Conservation (phyloP, 2,797 vertebrate species). For the Sebastes trivittatus region DNA sequence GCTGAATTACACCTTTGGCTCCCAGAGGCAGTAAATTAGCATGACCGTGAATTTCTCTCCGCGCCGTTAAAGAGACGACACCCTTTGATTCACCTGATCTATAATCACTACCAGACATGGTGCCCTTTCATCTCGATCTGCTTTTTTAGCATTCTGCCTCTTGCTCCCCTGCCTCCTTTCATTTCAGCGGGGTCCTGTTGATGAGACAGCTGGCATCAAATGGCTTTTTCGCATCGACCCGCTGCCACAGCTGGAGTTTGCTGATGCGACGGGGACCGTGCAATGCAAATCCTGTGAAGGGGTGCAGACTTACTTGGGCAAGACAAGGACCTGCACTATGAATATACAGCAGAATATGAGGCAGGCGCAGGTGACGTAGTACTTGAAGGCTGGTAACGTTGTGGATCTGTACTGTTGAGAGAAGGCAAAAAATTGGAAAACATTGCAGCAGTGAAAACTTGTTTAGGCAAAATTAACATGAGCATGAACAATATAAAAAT, state of each 20-base stretch:
- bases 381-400: constrained; percentile 96
- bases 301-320: constrained; percentile 92
- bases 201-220: constrained; percentile 67
- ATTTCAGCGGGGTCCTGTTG: constrained; percentile 32
- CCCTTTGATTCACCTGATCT: constrained; percentile 73
- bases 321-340: constrained; percentile 92
- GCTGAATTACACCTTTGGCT: constrained; percentile 60
- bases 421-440: background rate
- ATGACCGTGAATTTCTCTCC: constrained; percentile 47
- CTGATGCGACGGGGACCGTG: background rate
- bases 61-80: constrained; percentile 47
- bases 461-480: background rate
- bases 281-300: background rate
- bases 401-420: constrained; percentile 93
- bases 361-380: constrained; percentile 96
- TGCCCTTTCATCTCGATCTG: constrained; percentile 56
- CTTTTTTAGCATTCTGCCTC: constrained; percentile 53
- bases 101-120: constrained; percentile 58
- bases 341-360: constrained; percentile 99
- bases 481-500: background rate
- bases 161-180: constrained; percentile 46
- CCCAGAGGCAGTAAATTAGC: constrained; percentile 69
- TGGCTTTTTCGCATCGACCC: constrained; percentile 49
- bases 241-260: constrained; percentile 46
- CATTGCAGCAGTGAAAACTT: background rate